phyloP scores from a whole-genome alignment of 2,888 invertebrate species.

The Ichneumoninae sp. region DNA sequence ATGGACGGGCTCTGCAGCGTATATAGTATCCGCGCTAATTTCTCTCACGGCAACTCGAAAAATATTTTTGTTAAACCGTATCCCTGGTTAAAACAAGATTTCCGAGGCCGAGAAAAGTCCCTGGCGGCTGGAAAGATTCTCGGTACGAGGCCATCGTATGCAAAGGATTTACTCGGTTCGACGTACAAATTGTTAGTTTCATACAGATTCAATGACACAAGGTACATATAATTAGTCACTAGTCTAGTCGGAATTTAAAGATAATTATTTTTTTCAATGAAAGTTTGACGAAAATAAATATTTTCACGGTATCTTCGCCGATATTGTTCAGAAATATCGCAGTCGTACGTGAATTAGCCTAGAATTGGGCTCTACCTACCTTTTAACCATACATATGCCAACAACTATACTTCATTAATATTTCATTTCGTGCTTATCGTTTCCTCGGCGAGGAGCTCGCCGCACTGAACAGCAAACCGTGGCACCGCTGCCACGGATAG shows the following conservation, averaged over 20 bases:
- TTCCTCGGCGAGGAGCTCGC: constrained; percentile 77
- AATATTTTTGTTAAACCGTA: neutral
- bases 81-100: neutral
- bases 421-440: constrained; percentile 84
- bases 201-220: neutral
- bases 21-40: neutral
- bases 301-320: neutral
- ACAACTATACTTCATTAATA: constrained; percentile 81
- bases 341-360: neutral
- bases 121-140: neutral
- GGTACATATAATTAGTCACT: neutral
- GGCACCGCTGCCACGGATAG: constrained; percentile 64
- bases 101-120: neutral
- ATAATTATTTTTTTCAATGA: neutral
- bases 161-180: no score
- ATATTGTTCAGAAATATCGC: neutral
- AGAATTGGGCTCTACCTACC: neutral
- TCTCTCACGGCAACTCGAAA: neutral
- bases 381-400: constrained; percentile 34
- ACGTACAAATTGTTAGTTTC: neutral
- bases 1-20: neutral
- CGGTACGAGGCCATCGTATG: neutral
- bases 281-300: neutral
- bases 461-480: constrained; percentile 65
- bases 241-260: neutral